phyloP scores from a whole-genome alignment of 1,140 invertebrate genomes.

The Acromyrmex heyeri region DNA sequence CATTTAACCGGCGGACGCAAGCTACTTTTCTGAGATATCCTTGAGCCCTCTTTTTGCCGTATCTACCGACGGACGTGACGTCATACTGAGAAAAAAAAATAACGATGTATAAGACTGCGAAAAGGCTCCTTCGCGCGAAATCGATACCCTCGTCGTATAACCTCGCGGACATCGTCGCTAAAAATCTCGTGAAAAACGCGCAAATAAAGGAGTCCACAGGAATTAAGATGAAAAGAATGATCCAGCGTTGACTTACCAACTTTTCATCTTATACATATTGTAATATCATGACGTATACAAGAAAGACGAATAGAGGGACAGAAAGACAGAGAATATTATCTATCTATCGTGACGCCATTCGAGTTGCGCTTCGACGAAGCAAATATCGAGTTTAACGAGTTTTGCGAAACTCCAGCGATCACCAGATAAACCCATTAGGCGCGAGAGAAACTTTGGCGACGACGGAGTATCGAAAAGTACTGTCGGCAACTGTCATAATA shows the following conservation, averaged over 20 bases:
- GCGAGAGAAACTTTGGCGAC: constrained; percentile 44
- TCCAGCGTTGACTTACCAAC: constrained; percentile 1
- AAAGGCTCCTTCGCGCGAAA: constrained; percentile 8
- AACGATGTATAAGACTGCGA: background rate
- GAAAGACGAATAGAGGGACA: constrained; percentile 34
- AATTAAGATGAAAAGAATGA: constrained; percentile 17
- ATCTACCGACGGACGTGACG: constrained; percentile 30
- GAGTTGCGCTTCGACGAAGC: constrained; percentile 40
- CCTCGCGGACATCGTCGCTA: constrained; percentile 9
- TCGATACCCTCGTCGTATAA: constrained; percentile 35
- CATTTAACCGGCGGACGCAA: constrained; percentile 44
- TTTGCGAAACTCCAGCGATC: constrained; percentile 50
- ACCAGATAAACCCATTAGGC: constrained; percentile 56
- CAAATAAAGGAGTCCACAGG: background rate
- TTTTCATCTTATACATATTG: background rate
- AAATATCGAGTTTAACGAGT: constrained; percentile 64
- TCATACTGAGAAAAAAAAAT: constrained; percentile 15
- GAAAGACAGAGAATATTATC: constrained; percentile 45
- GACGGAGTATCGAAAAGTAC: constrained; percentile 66
- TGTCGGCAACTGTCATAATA: constrained; percentile 21
- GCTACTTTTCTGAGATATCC: constrained; percentile 23
- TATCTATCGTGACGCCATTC: constrained; percentile 59
- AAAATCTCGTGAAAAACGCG: background rate
- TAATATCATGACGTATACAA: background rate
- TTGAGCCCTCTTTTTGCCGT: constrained; percentile 3